Base-by-base conservation (phyloP, 2,797 vertebrate species). In the Aldrovandia affinis region DNA sequence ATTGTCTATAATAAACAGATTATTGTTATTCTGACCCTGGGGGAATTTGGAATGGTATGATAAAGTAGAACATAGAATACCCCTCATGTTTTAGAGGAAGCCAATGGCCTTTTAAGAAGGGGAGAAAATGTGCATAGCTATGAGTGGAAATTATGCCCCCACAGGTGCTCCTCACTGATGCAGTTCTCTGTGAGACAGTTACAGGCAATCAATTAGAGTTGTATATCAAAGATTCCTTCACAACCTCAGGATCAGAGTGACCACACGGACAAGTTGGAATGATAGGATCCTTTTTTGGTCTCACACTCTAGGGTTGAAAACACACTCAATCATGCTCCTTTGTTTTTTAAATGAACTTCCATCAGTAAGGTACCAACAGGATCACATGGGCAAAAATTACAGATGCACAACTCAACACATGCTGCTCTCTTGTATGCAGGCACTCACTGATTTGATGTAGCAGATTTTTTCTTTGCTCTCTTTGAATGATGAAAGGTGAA, bases 351-450 rank as follows among this genome's bases (percentile, higher is more conserved):
- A 73, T 39, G 33, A 73, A 42, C 33, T 73, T 73, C 68, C 18
- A 39, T 73, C 30, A 73, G 68, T 73, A 20, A 44, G 10, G 73
- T 47, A 15, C 42, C 22, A 25, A 77, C 73, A 77, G 42, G 36
- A 47, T 77, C 22, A 12, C 9, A 12, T 47, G 36, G 73, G 42
- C 73, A 77, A 47, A 39, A 42, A 77, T 77, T 5, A 77, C 73
- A 44, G 73, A 39, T 25, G 73, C 42, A 47, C 42, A 77, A 42
- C 42, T 77, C 39, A 77, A 77, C 73, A 77, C 55, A 57, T 20
- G 2, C 22, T 39, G 42, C 18, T 73, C 33, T 39, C 9, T 2
- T 36, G 68, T 39, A 39, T 73, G 15, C 33, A 15, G 3, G 20
- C 4, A 18, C 15, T 36, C 33, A 7, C 68, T 73, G 68, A 73